These are phyloP conservation scores for Drosophila funebris DNA, from an alignment of 1,140 invertebrate species.

Conservation along the genomic window DNA sequence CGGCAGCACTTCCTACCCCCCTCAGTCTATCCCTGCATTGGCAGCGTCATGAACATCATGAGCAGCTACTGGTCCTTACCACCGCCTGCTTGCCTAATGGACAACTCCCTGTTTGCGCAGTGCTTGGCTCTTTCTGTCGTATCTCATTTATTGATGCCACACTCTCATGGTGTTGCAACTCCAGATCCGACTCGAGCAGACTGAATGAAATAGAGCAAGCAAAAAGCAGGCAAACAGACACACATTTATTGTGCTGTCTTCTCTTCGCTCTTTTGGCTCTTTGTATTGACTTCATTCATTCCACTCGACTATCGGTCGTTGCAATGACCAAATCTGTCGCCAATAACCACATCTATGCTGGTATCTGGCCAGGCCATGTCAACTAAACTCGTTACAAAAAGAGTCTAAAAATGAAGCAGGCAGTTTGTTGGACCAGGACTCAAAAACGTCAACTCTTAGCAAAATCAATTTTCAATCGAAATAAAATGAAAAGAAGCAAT, in stretches of 20 bases:
- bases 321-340: slow-evolving; percentile 32
- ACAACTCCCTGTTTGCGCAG: slow-evolving; percentile 48
- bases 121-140: slow-evolving; percentile 60
- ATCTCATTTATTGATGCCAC: slow-evolving; percentile 71
- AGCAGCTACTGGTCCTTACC: slow-evolving; percentile 52
- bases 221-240: slow-evolving; percentile 49
- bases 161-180: slow-evolving; percentile 20
- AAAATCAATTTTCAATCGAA: neutral
- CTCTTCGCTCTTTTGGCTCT: slow-evolving; percentile 10
- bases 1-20: slow-evolving; percentile 5
- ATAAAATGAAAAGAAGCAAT: neutral
- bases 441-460: neutral
- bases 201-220: slow-evolving; percentile 62
- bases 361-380: slow-evolving; percentile 16
- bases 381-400: slow-evolving; percentile 18
- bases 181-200: slow-evolving; percentile 15
- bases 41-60: slow-evolving; percentile 23
- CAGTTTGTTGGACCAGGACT: slow-evolving; percentile 9
- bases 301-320: slow-evolving; percentile 58
- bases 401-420: slow-evolving; percentile 45
- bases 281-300: slow-evolving; percentile 41
- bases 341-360: slow-evolving; percentile 19
- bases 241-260: slow-evolving; percentile 49
- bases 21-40: neutral
- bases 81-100: slow-evolving; percentile 57